Percentiles rank a stretch among this genome's conserved stretches.
Conservation (phyloP, 2,113 vertebrate genomes). For the Ophthalmolycus amberensis region DNA sequence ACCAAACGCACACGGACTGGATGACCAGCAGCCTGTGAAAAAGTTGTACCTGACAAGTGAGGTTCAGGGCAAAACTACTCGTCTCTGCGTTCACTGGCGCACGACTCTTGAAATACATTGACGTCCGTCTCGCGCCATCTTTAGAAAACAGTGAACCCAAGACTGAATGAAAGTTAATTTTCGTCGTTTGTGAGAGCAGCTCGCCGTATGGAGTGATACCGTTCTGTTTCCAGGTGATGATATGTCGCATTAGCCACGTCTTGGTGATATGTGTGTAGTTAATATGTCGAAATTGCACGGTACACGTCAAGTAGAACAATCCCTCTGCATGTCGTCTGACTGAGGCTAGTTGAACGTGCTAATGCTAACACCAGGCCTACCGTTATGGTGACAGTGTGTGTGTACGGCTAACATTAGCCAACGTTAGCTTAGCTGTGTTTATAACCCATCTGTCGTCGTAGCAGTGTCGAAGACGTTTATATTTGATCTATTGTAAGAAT, state of each 20-base stretch:
- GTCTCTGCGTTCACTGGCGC: neutral
- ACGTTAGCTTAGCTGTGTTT: too few species aligned
- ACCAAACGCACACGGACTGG: neutral
- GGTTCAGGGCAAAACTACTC: neutral
- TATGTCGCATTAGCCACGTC: rapidly evolving
- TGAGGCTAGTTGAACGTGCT: slow-evolving; percentile 35
- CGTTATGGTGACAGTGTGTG: neutral
- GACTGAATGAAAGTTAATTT: slow-evolving; percentile 63
- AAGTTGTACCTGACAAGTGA: neutral
- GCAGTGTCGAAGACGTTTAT: too few species aligned
- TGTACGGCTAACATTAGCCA: neutral
- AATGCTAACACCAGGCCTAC: slow-evolving; percentile 64
- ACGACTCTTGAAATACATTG: slow-evolving; percentile 60
- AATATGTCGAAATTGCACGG: neutral
- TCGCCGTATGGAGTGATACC: slow-evolving; percentile 34
- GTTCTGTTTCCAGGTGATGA: slow-evolving; percentile 33
- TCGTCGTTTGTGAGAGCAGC: slow-evolving; percentile 29
- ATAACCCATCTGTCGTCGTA: neutral
- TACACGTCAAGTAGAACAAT: neutral
- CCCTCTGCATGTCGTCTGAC: neutral
- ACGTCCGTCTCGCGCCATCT: slow-evolving; percentile 83
- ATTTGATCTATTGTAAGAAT: neutral
- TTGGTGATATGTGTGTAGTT: neutral
- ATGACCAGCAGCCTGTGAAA: neutral
- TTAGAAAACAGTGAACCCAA: slow-evolving; percentile 74